Conservation (phyloP, 2,113 vertebrate species). For the Trochalopteron elliotii region DNA sequence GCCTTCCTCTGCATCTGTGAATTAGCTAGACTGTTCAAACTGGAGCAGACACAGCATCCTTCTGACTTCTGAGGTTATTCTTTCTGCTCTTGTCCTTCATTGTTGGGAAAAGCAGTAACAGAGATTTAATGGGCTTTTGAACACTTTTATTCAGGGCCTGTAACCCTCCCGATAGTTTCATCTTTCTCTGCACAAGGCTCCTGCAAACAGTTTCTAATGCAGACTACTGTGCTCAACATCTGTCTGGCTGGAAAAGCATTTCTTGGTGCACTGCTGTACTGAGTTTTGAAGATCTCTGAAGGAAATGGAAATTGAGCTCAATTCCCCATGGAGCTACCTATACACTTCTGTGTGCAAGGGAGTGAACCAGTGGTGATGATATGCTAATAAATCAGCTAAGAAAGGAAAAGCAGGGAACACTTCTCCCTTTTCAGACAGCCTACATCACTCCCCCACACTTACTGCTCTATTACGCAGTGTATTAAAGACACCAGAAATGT, state of each 20-base stretch:
- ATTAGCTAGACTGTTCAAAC: conserved; percentile 35
- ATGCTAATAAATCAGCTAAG: conserved; percentile 21
- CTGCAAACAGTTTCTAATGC: background rate
- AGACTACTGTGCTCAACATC: background rate
- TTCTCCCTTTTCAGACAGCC: background rate
- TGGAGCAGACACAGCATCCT: conserved; percentile 15
- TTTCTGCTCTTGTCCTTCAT: conserved; percentile 26
- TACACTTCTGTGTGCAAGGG: background rate
- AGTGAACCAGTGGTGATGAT: background rate
- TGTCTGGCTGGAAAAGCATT: background rate
- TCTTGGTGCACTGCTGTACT: background rate
- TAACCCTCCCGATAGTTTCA: background rate
- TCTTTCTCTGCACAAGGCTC: background rate
- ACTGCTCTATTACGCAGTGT: background rate
- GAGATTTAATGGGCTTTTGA: conserved; percentile 34
- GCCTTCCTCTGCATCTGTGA: background rate
- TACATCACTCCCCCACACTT: background rate
- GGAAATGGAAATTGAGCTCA: background rate
- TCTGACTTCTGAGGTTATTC: conserved; percentile 41
- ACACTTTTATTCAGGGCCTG: background rate
- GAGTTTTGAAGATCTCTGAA: conserved; percentile 20
- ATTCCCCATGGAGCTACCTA: background rate
- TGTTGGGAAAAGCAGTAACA: conserved; percentile 2
- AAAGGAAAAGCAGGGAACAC: background rate
- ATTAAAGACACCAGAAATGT: background rate